These are phyloP conservation scores for Oreochromis grahami DNA, from an alignment of 2,797 vertebrate genomes.

Conservation along the genomic window DNA sequence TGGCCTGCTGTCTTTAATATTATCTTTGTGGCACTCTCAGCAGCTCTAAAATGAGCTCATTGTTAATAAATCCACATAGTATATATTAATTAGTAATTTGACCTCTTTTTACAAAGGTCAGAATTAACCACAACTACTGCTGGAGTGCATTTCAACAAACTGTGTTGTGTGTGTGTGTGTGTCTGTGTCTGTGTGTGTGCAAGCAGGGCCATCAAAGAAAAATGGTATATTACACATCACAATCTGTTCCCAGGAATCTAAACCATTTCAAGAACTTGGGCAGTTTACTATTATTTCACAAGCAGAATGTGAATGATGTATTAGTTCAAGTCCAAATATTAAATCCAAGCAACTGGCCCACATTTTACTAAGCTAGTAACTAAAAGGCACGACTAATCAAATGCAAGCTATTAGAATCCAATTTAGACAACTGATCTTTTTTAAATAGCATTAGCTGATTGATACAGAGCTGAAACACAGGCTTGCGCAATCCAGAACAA, in stretches of 20 bases:
- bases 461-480: not conserved
- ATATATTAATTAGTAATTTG: constrained; percentile 42
- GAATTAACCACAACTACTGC: constrained; percentile 25
- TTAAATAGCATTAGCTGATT: not conserved
- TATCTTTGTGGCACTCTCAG: constrained; percentile 20
- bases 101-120: constrained; percentile 25
- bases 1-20: constrained; percentile 15
- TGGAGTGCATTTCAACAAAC: constrained; percentile 7
- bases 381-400: not conserved
- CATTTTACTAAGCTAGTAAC: not conserved
- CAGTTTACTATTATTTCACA: not conserved
- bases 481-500: not conserved
- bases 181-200: not conserved
- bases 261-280: not conserved
- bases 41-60: constrained; percentile 16
- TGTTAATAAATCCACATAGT: constrained; percentile 35
- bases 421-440: not conserved
- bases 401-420: not conserved
- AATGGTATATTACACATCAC: not conserved
- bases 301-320: not conserved
- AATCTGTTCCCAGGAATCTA: not conserved
- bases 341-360: not conserved
- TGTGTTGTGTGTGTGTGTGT: not conserved
- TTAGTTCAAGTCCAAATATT: not conserved
- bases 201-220: not conserved